Conservation (phyloP, 2,888 invertebrate genomes). For the Protophormia terraenovae region DNA sequence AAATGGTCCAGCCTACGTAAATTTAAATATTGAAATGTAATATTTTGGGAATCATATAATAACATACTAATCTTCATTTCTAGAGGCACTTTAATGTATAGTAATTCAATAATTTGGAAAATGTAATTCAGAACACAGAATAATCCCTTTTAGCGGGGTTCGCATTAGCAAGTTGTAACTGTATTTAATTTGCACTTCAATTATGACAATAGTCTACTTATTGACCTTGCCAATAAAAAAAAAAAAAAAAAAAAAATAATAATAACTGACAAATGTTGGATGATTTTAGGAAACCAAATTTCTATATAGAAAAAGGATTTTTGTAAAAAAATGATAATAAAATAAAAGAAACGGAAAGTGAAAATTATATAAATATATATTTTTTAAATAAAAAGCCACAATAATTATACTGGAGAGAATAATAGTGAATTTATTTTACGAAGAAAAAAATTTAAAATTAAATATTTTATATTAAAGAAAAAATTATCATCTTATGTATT, state of each 20-base stretch:
- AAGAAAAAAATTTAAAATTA: constrained; percentile 43
- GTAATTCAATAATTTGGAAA: too few species aligned
- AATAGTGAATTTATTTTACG: constrained; percentile 27
- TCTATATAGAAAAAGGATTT: background rate
- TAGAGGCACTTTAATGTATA: too few species aligned
- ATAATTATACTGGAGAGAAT: constrained; percentile 62
- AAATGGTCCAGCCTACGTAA: too few species aligned
- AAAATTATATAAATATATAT: constrained; percentile 66
- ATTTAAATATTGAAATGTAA: too few species aligned
- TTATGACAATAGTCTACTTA: constrained; percentile 19
- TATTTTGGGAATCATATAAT: too few species aligned
- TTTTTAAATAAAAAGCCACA: constrained; percentile 66
- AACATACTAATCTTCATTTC: too few species aligned
- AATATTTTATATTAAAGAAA: constrained; percentile 32
- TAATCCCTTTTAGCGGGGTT: too few species aligned
- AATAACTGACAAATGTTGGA: constrained; percentile 50
- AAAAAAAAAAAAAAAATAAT: constrained; percentile 26
- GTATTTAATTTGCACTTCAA: background rate
- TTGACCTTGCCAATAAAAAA: constrained; percentile 74
- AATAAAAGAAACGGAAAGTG: constrained; percentile 72
- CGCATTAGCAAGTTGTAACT: too few species aligned
- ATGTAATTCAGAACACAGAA: too few species aligned
- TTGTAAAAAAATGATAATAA: background rate
- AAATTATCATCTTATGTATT: background rate
- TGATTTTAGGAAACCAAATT: constrained; percentile 3